These are phyloP conservation scores for Latrodectus geometricus DNA, from an alignment of 1,140 invertebrate species.

Conservation along the genomic window DNA sequence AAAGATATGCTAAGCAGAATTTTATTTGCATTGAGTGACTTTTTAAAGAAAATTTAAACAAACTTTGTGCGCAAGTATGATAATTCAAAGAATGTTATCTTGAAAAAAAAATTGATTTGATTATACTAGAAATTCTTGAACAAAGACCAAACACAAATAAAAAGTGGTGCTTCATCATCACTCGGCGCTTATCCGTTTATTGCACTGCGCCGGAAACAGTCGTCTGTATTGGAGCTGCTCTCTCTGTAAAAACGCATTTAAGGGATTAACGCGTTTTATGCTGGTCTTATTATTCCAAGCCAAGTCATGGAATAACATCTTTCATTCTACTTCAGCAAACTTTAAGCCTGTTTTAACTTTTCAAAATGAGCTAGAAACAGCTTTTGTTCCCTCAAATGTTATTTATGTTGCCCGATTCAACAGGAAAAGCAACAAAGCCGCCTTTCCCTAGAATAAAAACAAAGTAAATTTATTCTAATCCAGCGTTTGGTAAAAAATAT, in stretches of 20 bases:
- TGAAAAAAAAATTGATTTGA: too few relatives aligned
- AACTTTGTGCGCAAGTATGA: too few relatives aligned
- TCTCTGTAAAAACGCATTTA: conserved; percentile 21
- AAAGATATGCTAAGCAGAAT: too few relatives aligned
- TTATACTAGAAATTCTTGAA: too few relatives aligned
- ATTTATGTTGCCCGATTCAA: conserved; percentile 25
- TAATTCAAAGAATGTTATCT: too few relatives aligned
- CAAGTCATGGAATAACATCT: conserved; percentile 24
- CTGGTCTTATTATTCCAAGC: conserved; percentile 17
- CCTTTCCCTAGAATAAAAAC: conserved; percentile 1
- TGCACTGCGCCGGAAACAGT: background rate
- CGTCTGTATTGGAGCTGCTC: background rate
- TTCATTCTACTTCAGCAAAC: background rate
- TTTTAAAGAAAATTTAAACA: too few relatives aligned
- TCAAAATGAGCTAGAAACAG: background rate
- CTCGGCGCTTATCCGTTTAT: conserved; percentile 4
- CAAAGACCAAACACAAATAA: background rate
- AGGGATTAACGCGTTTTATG: conserved; percentile 27
- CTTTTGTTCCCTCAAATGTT: conserved; percentile 4
- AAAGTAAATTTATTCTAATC: conserved; percentile 9
- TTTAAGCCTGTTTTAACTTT: conserved; percentile 6
- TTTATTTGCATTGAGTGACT: too few relatives aligned
- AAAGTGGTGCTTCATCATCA: conserved; percentile 11
- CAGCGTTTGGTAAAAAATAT: background rate
- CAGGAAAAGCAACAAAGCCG: conserved; percentile 12